phyloP scores from a whole-genome alignment of 2,797 vertebrate genomes.

The Psittacula derbiana region DNA sequence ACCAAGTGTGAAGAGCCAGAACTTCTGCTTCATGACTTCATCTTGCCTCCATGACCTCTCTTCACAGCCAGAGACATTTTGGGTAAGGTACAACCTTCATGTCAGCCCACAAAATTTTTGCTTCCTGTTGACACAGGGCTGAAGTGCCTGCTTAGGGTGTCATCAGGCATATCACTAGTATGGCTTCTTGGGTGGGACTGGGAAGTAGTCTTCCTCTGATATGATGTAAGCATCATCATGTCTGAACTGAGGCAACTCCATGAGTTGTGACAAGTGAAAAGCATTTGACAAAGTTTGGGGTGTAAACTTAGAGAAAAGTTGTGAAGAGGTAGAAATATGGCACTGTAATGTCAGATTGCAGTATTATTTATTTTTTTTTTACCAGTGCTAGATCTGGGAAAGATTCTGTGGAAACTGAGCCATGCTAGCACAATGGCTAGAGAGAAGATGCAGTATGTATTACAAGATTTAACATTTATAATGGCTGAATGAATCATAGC shows the following conservation, averaged over 20 bases:
- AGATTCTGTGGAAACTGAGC: neutral
- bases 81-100: neutral
- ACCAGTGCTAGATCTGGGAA: neutral
- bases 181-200: neutral
- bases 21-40: neutral
- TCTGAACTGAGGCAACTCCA: neutral
- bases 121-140: neutral
- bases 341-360: neutral
- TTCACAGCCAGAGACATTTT: neutral
- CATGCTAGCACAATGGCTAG: neutral
- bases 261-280: neutral
- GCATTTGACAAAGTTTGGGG: neutral
- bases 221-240: neutral
- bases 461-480: neutral
- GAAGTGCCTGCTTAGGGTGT: neutral
- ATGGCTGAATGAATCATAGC: constrained; percentile 4
- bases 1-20: neutral
- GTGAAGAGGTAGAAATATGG: neutral
- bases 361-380: neutral
- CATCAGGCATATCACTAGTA: no score
- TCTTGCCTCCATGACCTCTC: neutral
- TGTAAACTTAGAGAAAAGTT: neutral
- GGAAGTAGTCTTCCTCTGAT: neutral
- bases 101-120: neutral
- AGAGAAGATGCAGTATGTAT: neutral